These are phyloP conservation scores for Clanis bilineata DNA, from an alignment of 2,888 invertebrate genomes.

Conservation along the genomic window DNA sequence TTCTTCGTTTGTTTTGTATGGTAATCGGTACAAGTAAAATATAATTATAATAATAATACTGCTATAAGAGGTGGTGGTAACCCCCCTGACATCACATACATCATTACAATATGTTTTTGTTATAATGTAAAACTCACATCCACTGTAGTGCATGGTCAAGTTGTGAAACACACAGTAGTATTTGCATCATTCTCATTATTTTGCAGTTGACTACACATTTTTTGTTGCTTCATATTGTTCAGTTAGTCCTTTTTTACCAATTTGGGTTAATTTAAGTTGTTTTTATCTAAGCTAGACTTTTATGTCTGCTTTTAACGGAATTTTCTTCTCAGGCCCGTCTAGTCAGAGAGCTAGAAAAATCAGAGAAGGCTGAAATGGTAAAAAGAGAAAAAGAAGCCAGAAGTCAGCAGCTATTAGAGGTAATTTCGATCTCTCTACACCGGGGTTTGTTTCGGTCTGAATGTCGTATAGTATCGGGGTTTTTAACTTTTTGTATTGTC, in stretches of 20 bases:
- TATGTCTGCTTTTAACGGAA: neutral
- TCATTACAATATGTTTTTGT: no score
- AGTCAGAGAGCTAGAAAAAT: slow-evolving; percentile 88
- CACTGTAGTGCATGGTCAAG: neutral
- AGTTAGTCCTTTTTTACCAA: neutral
- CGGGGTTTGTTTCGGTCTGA: slow-evolving; percentile 9
- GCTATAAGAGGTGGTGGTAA: neutral
- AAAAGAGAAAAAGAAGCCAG: slow-evolving; percentile 91
- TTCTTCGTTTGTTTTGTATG: no score
- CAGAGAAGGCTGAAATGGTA: slow-evolving; percentile 91
- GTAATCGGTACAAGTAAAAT: no score
- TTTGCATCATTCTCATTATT: neutral
- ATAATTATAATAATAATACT: no score
- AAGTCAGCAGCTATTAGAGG: slow-evolving; percentile 94
- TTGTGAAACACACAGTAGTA: neutral
- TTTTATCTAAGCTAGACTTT: neutral
- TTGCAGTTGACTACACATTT: neutral
- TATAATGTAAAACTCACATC: neutral
- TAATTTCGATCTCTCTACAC: slow-evolving; percentile 54
- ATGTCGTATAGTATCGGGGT: slow-evolving; percentile 22
- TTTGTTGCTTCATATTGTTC: neutral
- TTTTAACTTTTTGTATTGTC: slow-evolving; percentile 16
- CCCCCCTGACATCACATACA: no score
- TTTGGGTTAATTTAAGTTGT: neutral
- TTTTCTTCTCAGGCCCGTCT: slow-evolving; percentile 70